Conservation (phyloP, 2,888 invertebrate species). For the Julus scanicus region DNA sequence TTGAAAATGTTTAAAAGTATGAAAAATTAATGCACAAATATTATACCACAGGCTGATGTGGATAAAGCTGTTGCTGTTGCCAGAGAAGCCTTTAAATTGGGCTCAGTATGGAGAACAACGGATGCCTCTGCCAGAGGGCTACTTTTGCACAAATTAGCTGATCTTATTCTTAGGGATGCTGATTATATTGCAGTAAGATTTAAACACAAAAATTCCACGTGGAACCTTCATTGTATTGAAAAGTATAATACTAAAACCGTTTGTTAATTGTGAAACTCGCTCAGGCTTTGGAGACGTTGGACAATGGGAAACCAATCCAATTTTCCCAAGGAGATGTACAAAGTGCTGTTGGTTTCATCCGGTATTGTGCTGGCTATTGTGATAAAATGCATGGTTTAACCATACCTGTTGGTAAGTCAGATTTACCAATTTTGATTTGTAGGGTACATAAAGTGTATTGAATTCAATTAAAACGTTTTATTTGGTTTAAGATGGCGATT, state of each 20-base stretch:
- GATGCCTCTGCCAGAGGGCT: conserved; percentile 69
- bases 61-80: conserved; percentile 69
- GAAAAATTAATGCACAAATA: not conserved
- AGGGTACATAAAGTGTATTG: conserved; percentile 56
- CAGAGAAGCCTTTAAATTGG: conserved; percentile 60
- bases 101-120: conserved; percentile 70
- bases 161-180: conserved; percentile 69
- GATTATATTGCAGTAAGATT: conserved; percentile 66
- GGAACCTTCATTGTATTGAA: not conserved
- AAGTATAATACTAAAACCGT: too few relatives aligned
- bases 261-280: not conserved
- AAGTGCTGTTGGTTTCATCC: conserved; percentile 62
- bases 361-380: conserved; percentile 84
- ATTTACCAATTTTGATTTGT: not conserved
- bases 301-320: conserved; percentile 69
- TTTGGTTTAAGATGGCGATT: conserved; percentile 67
- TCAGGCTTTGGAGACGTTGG: conserved; percentile 64
- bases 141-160: conserved; percentile 68
- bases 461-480: not conserved
- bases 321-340: conserved; percentile 66
- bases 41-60: conserved; percentile 68
- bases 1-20: not conserved
- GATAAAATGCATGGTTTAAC: conserved; percentile 89
- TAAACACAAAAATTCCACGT: not conserved
- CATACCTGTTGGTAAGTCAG: conserved; percentile 75